Conservation (phyloP, 2,113 vertebrate species). For the Mesitornis unicolor region DNA sequence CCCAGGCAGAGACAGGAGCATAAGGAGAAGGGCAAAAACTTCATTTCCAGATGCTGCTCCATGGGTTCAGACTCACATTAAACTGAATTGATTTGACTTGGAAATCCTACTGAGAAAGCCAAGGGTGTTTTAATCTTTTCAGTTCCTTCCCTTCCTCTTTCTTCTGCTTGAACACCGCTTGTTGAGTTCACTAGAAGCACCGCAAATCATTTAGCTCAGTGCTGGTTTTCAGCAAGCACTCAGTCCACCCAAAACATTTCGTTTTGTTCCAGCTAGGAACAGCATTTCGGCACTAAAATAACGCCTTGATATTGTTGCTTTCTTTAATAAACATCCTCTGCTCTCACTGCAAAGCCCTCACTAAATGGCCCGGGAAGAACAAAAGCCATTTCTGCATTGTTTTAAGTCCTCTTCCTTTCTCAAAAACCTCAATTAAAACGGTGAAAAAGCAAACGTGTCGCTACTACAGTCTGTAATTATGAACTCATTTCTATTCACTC, state of each 20-base stretch:
- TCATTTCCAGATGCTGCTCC: not conserved
- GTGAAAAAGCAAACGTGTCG: conserved; percentile 24
- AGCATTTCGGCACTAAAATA: not conserved
- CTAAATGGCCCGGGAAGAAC: conserved; percentile 32
- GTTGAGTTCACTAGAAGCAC: not conserved
- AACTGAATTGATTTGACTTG: not conserved
- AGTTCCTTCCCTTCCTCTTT: not conserved
- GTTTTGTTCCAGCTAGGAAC: not conserved
- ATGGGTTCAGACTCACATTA: not conserved
- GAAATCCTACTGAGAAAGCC: not conserved
- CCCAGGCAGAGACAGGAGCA: not conserved
- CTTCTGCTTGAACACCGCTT: not conserved
- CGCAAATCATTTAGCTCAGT: not conserved
- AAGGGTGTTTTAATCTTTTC: not conserved
- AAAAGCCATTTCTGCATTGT: conserved; percentile 62
- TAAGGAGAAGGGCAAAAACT: not conserved
- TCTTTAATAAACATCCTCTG: conserved; percentile 58
- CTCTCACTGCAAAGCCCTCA: not conserved
- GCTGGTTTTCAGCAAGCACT: not conserved
- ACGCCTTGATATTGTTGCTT: not conserved
- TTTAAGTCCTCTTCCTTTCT: conserved; percentile 55
- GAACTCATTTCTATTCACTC: conserved; percentile 53
- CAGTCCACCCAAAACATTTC: too few relatives aligned
- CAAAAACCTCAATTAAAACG: conserved; percentile 15
- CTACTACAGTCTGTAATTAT: conserved; percentile 25